Evolutionary conservation across 2,888 invertebrate species (phyloP), one percentile per base, ranked within the genome.

Genomic region (Archips crataeganus): DNA sequence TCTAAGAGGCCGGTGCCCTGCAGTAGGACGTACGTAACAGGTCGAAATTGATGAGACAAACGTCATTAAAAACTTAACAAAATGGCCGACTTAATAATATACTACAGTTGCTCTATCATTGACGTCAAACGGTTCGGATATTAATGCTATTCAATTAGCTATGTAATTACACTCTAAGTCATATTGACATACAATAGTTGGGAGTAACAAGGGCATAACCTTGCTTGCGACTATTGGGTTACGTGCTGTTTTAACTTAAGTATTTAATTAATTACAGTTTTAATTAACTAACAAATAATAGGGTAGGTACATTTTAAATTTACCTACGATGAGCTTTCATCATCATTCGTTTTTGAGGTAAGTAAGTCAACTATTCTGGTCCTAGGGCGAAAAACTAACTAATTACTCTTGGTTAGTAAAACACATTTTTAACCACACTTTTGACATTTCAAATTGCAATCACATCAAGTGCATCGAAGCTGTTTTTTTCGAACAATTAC

Each of bases 111-210:
- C 23, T 23, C 3, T 54, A 54, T 9, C 13, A 23, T 23, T 57
- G 57, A 32, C 57, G 57, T 32, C 61, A 45, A 23, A 34, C 36
- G 64, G 69, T 75, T 68, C 57, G 68, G 42, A 49, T 68, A 69
- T 70, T 68, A 73, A 73, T 76, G 65, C 65, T 75, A 69, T 71
- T 61, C 62, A 71, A 75, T 75, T 75, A 75, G 51, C 70, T 73
- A 72, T 76, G 76, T 75, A 76, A 76, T 76, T 73, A 70, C 76
- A 76, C 63, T 76, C 77, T 75, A 45, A 36, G 67, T 64, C 70
- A 70, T 76, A 75, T 71, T 74, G 75, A 73, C 76, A 74, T 70
- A 66, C 70, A 71, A 75, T 70, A 67, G 74, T 70, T 70, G 32
- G 69, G 66, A 51, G 59, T 11, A 67, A 62, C 77, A 77, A 77